Evolutionary conservation across 2,797 vertebrate genomes (phyloP).

Genomic region (Danio albolineatus): DNA sequence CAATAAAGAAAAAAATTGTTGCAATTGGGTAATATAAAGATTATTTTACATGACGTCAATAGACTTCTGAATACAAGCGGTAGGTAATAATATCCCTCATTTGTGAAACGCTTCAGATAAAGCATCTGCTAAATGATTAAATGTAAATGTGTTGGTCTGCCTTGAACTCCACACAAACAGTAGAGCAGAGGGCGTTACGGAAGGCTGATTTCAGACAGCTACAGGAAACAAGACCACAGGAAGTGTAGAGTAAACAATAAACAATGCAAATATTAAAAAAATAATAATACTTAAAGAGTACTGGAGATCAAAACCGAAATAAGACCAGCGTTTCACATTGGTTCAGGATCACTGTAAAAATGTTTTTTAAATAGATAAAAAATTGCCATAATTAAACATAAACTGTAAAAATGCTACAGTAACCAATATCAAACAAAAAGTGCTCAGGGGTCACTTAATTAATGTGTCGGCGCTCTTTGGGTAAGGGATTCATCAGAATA

Average conservation of each 20-base stretch:
- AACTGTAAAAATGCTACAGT: too few species aligned
- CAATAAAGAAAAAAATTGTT: neutral
- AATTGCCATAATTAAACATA: too few species aligned
- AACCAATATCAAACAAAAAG: too few species aligned
- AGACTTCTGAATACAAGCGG: neutral
- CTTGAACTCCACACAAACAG: constrained; percentile 33
- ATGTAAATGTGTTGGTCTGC: constrained; percentile 4
- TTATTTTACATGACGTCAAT: neutral
- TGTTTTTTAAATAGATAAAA: too few species aligned
- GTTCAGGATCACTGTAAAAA: too few species aligned
- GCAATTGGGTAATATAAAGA: neutral
- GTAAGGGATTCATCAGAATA: too few species aligned
- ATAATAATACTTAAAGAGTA: neutral
- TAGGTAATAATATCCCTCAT: neutral
- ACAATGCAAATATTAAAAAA: neutral
- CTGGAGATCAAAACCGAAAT: neutral
- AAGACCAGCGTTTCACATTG: too few species aligned
- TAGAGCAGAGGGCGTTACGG: constrained; percentile 5
- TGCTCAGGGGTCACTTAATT: too few species aligned
- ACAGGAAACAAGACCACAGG: constrained; percentile 10
- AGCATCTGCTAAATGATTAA: constrained; percentile 21
- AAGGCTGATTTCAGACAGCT: neutral
- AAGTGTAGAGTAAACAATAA: neutral
- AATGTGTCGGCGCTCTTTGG: too few species aligned
- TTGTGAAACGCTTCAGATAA: constrained; percentile 27